phyloP scores from a whole-genome alignment of 2,113 vertebrate genomes.

The Caloenas nicobarica region DNA sequence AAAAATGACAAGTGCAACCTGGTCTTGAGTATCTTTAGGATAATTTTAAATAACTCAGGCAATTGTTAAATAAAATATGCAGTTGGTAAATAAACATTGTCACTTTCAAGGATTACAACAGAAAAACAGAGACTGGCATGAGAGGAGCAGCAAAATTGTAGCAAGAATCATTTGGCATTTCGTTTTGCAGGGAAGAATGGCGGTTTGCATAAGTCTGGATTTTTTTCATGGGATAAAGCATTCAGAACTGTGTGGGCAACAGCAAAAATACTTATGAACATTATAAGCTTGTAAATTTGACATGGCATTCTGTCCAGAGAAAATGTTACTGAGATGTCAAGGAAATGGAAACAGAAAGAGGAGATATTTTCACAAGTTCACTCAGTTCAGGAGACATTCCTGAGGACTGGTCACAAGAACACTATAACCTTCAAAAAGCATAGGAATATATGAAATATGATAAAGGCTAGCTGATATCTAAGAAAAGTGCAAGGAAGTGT shows the following conservation, averaged over 20 bases:
- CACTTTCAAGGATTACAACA: neutral
- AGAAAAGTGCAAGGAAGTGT: constrained; percentile 27
- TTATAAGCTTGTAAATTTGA: constrained; percentile 48
- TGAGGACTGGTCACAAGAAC: constrained; percentile 36
- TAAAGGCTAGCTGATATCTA: neutral
- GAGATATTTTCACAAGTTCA: constrained; percentile 66
- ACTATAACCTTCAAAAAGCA: constrained; percentile 47
- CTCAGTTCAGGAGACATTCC: constrained; percentile 50
- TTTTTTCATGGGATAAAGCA: neutral
- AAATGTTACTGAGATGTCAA: constrained; percentile 64
- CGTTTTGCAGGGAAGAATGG: constrained; percentile 12
- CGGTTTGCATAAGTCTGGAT: neutral
- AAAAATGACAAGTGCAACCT: constrained; percentile 29
- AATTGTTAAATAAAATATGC: neutral
- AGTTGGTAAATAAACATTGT: neutral
- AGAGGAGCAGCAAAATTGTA: neutral
- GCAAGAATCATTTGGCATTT: constrained; percentile 9
- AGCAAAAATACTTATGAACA: constrained; percentile 35
- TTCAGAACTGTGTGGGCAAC: neutral
- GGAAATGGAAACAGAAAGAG: constrained; percentile 61
- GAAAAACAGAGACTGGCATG: neutral
- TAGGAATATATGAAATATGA: constrained; percentile 5
- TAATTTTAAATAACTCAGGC: neutral
- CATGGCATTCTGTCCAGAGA: constrained; percentile 36
- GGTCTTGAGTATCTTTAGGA: neutral